Conservation (phyloP, 2,888 invertebrate species). For the Stenotaenia linearis region DNA sequence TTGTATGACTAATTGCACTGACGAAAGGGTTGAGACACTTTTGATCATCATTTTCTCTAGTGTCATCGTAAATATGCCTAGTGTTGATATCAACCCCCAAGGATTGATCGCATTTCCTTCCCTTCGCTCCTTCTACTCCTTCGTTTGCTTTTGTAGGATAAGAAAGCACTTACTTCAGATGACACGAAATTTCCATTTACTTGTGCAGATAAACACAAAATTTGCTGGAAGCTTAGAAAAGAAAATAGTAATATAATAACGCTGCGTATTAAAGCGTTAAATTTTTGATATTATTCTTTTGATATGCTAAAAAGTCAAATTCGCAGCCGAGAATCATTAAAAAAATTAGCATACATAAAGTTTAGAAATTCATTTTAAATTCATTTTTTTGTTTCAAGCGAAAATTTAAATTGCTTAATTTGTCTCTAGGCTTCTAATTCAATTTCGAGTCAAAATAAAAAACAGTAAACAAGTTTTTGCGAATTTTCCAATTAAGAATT, state of each 20-base stretch:
- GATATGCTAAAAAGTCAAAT: background rate
- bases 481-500: no score
- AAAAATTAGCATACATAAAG: background rate
- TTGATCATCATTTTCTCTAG: background rate
- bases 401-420: no score
- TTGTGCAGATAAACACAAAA: background rate
- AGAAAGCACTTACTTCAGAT: background rate
- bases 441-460: no score
- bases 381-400: no score
- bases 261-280: no score
- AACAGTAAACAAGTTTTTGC: no score
- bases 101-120: background rate
- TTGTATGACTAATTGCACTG: constrained; percentile 1
- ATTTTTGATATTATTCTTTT: no score
- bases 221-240: background rate
- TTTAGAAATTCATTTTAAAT: no score
- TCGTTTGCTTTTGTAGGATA: background rate
- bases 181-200: constrained; percentile 15
- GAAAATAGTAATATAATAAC: background rate
- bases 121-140: background rate
- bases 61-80: constrained; percentile 13
- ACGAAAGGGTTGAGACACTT: constrained; percentile 16
- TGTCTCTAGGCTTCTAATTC: no score
- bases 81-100: background rate
- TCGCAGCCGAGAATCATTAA: background rate